These are phyloP conservation scores for Tetrapedia diversipes DNA, from an alignment of 2,888 invertebrate genomes.

Conservation along the genomic window DNA sequence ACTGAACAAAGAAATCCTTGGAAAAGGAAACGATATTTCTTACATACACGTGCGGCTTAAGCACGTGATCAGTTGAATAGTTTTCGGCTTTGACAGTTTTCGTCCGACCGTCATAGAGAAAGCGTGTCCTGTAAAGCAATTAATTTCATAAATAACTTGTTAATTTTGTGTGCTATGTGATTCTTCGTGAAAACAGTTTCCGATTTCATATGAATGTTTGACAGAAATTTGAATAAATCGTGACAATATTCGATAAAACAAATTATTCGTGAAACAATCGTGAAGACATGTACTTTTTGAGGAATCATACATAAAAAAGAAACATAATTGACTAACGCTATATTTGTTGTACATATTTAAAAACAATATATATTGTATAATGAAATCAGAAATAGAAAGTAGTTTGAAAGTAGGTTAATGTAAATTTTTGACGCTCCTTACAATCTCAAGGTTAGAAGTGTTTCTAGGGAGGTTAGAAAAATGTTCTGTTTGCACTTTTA, in stretches of 20 bases:
- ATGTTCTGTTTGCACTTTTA: background rate
- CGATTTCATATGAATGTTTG: conserved; percentile 38
- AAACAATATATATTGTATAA: background rate
- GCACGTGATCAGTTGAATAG: conserved; percentile 17
- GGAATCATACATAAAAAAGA: background rate
- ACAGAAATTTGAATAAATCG: conserved; percentile 8
- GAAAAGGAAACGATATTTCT: background rate
- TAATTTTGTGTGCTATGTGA: background rate
- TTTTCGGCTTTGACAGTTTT: conserved; percentile 29
- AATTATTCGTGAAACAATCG: background rate
- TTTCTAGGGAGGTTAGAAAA: too few species aligned
- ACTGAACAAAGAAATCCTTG: background rate
- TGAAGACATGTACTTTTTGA: background rate
- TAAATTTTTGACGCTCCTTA: conserved; percentile 1
- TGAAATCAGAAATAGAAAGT: background rate
- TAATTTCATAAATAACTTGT: conserved; percentile 27
- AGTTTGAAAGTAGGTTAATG: background rate
- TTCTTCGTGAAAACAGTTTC: conserved; percentile 9
- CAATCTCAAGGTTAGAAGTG: too few species aligned
- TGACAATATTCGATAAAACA: conserved; percentile 22
- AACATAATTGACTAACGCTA: background rate
- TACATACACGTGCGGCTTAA: background rate
- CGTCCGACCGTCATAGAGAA: conserved; percentile 13
- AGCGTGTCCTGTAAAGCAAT: conserved; percentile 10
- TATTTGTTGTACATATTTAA: background rate